Conservation (phyloP, 2,113 vertebrate species). For the Anolis sagrei region DNA sequence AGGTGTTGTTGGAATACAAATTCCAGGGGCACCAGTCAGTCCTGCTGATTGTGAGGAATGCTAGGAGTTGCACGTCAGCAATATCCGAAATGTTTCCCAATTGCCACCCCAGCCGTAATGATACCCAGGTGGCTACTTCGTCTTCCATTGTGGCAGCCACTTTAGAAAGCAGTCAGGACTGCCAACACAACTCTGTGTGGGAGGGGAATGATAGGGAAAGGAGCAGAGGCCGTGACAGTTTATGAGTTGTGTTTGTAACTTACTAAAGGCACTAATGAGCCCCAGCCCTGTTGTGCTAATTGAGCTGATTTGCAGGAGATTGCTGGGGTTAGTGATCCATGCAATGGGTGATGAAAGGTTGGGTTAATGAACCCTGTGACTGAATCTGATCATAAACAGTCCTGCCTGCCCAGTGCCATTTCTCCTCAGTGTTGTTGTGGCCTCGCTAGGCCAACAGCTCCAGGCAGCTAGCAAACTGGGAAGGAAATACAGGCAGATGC, state of each 20-base stretch:
- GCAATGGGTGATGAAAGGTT: conserved; percentile 16
- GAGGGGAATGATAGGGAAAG: neutral
- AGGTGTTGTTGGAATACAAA: no score
- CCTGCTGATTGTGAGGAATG: no score
- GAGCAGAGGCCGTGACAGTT: neutral
- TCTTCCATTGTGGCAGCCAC: neutral
- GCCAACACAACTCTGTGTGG: neutral
- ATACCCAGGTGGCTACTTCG: neutral
- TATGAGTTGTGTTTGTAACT: neutral
- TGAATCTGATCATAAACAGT: conserved; percentile 5
- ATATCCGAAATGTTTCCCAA: no score
- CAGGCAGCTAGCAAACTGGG: neutral
- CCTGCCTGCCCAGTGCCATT: neutral
- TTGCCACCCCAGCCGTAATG: no score
- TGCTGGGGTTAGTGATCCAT: neutral
- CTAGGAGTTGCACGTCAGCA: no score
- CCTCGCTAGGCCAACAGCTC: neutral
- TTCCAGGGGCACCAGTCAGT: no score
- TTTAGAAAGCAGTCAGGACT: neutral
- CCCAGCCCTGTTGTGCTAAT: conserved; percentile 1
- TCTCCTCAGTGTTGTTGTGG: neutral
- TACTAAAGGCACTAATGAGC: conserved; percentile 3
- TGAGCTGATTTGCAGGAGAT: conserved; percentile 4
- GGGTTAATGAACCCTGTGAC: neutral
- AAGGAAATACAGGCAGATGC: no score